Evolutionary conservation across 2,888 invertebrate species (phyloP).

Genomic region (Andrena haemorrhoa): DNA sequence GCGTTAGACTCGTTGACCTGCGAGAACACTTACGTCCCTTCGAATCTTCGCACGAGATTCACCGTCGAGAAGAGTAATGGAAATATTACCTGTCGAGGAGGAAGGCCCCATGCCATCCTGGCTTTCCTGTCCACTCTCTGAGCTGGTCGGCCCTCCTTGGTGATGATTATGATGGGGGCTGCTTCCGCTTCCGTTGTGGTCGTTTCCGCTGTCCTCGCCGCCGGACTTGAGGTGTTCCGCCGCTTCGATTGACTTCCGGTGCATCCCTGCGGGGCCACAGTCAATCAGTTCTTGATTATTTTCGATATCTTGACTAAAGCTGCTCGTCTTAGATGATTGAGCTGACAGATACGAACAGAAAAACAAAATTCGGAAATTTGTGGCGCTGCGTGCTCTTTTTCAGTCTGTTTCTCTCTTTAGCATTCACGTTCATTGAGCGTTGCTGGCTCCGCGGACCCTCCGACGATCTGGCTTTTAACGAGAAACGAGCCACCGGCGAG

Average conservation of each 20-base stretch:
- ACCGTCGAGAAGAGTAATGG: background rate
- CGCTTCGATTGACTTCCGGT: conserved; percentile 98
- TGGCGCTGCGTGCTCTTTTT: conserved; percentile 61
- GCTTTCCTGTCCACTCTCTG: conserved; percentile 83
- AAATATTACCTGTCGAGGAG: conserved; percentile 76
- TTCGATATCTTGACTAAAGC: conserved; percentile 85
- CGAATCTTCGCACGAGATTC: background rate
- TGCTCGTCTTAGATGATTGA: conserved; percentile 85
- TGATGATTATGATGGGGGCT: conserved; percentile 82
- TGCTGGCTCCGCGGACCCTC: conserved; percentile 29
- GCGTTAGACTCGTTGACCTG: too few species aligned
- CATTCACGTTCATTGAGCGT: conserved; percentile 29
- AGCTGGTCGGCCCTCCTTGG: conserved; percentile 82
- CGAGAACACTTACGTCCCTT: background rate
- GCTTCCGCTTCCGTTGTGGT: conserved; percentile 83
- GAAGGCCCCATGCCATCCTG: conserved; percentile 83
- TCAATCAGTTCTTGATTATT: conserved; percentile 85
- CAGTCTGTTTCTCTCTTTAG: background rate
- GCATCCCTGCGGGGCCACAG: conserved; percentile 94
- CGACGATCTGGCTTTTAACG: background rate
- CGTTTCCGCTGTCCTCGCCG: conserved; percentile 88
- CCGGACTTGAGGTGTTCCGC: conserved; percentile 97
- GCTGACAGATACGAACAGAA: conserved; percentile 85
- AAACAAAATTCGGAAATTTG: conserved; percentile 76
- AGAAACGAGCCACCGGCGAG: background rate